Evolutionary conservation across 2,113 vertebrate species (phyloP).

Genomic region (Platanista minor): DNA sequence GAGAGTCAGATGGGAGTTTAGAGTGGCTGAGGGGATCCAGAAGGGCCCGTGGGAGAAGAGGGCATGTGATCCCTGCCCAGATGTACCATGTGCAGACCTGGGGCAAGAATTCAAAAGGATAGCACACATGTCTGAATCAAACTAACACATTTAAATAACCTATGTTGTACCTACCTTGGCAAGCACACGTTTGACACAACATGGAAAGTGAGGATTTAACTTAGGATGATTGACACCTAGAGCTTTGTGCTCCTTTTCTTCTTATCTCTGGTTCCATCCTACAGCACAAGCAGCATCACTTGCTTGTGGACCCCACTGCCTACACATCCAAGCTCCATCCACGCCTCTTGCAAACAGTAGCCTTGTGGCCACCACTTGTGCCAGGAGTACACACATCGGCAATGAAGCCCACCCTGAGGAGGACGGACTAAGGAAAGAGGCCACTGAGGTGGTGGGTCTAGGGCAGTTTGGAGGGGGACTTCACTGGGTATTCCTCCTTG

Average conservation of each 20-base stretch:
- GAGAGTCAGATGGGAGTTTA: not conserved
- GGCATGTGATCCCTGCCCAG: not conserved
- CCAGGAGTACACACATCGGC: fast-evolving
- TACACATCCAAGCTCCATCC: not conserved
- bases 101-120: not conserved
- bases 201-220: not conserved
- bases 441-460: not conserved
- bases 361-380: not conserved
- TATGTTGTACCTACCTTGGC: not conserved
- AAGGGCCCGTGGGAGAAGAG: not conserved
- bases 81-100: not conserved
- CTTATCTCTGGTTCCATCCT: not conserved
- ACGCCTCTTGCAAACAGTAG: not conserved
- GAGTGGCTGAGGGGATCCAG: not conserved
- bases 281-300: fast-evolving
- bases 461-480: not conserved
- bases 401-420: not conserved
- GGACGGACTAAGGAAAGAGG: not conserved
- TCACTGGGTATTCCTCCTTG: not conserved
- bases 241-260: not conserved
- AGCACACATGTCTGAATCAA: not conserved
- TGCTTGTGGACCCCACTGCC: fast-evolving
- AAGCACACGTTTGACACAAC: not conserved
- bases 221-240: not conserved
- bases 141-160: not conserved